phyloP scores from a whole-genome alignment of 2,113 vertebrate genomes.

The Lophura nycthemera region DNA sequence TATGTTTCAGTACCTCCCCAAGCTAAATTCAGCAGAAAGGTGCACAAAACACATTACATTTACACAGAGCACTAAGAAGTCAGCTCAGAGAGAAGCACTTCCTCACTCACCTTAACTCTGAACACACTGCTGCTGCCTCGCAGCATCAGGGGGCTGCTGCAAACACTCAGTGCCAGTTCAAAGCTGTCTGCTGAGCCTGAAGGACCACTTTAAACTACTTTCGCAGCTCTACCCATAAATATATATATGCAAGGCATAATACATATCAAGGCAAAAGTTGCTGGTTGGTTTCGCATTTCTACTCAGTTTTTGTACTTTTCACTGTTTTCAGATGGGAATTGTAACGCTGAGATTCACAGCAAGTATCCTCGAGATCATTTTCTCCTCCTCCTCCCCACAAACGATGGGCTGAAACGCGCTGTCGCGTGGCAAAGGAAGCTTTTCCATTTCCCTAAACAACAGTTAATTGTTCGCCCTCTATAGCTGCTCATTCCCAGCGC shows the following conservation, averaged over 20 bases:
- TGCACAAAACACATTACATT: background rate
- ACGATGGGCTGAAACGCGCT: accelerated
- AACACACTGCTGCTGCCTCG: background rate
- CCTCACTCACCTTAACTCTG: background rate
- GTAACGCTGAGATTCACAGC: background rate
- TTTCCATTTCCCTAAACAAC: background rate
- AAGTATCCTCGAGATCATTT: no score
- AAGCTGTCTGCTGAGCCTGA: background rate
- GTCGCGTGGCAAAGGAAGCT: background rate
- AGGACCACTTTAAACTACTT: background rate
- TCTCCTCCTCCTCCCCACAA: background rate
- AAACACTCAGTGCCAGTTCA: background rate
- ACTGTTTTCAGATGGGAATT: background rate
- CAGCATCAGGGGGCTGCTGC: background rate
- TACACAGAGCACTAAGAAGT: background rate
- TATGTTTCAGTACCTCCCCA: background rate
- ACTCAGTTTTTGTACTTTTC: background rate
- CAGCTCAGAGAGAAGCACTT: background rate
- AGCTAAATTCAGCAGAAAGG: background rate
- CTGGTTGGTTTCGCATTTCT: accelerated
- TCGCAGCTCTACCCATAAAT: accelerated
- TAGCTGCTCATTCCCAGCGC: background rate
- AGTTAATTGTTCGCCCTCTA: background rate
- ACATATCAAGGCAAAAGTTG: accelerated
- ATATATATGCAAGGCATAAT: accelerated